Evolutionary conservation across 2,888 invertebrate species (phyloP).

Genomic region (Lathronympha strigana): DNA sequence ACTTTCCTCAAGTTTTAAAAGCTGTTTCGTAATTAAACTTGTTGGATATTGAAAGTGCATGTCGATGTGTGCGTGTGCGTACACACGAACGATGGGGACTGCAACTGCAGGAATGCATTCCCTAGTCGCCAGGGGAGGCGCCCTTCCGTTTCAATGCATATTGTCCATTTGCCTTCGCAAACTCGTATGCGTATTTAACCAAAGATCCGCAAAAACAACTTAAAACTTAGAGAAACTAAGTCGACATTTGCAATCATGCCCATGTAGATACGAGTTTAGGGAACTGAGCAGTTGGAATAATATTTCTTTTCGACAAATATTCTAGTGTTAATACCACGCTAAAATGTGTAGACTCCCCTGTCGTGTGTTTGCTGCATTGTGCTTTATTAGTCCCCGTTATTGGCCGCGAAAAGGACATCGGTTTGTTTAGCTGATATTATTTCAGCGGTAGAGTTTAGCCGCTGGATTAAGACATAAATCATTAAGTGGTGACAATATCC

Average conservation of each 20-base stretch:
- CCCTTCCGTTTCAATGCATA: conserved; percentile 72
- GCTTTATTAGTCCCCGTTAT: conserved; percentile 75
- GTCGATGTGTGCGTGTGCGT: conserved; percentile 46
- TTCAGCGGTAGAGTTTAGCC: conserved; percentile 10
- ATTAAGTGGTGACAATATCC: conserved; percentile 1
- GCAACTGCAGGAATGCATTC: conserved; percentile 71
- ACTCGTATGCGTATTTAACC: conserved; percentile 2
- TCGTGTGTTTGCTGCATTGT: conserved; percentile 70
- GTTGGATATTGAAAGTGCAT: conserved; percentile 18
- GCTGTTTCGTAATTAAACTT: not conserved
- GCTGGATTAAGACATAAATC: conserved; percentile 31
- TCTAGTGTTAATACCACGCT: conserved; percentile 77
- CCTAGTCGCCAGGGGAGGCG: conserved; percentile 52
- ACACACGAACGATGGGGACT: conserved; percentile 66
- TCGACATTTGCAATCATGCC: not conserved
- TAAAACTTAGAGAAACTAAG: not conserved
- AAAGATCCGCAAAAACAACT: not conserved
- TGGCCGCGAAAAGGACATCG: conserved; percentile 65
- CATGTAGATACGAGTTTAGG: conserved; percentile 6
- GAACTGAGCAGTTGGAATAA: conserved; percentile 57
- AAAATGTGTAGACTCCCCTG: conserved; percentile 70
- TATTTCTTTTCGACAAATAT: conserved; percentile 79
- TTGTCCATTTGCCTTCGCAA: conserved; percentile 11
- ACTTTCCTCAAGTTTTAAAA: not conserved
- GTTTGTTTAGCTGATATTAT: conserved; percentile 45